Evolutionary conservation across 2,113 vertebrate genomes (phyloP), one percentile per base, ranked within the genome.

Genomic region (Chionodraco myersi): DNA sequence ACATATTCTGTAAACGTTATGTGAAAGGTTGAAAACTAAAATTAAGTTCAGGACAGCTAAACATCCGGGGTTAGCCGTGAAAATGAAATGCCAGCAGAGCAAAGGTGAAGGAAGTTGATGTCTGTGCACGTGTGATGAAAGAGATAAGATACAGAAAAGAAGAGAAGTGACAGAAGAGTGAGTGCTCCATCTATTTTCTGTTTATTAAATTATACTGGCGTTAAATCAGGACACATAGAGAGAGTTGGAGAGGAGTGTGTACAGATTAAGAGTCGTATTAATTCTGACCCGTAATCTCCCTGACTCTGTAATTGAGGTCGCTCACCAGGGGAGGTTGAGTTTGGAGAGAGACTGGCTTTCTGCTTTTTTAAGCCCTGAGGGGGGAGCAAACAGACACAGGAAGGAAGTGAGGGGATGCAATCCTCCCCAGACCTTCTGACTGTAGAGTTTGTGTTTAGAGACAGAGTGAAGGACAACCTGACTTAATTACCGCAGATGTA

Each of bases 241-340:
- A 72, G 57, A 77, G 76, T 51, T 51, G 70, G 78, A 83, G 80
- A 47, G 66, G 34, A 87, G 82, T 77, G 89, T 86, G 80, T 87
- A 69, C 84, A 91, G 92, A 93, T 93, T 93, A 92, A 92, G 85
- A 86, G 84, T 72, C 67, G 86, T 79, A 87, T 89, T 93, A 92
- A 94, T 93, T 90, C 87, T 85, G 86, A 90, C 86, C 92, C 89
- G 72, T 93, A 93, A 94, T 93, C 93, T 91, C 77, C 59, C 79
- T 73, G 86, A 86, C 70, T 80, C 89, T 90, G 92, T 94, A 93
- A 94, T 92, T 94, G 94, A 94, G 93, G 94, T 92, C 85, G 60
- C 81, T 79, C 88, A 83, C 81, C 83, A 71, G 74, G 90, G 92
- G 92, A 91, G 81, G 73, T 79, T 74, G 80, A 83, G 84, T 87